These are phyloP conservation scores for Pachliopta kotzebuea DNA, from an alignment of 2,888 invertebrate species.

Conservation along the genomic window DNA sequence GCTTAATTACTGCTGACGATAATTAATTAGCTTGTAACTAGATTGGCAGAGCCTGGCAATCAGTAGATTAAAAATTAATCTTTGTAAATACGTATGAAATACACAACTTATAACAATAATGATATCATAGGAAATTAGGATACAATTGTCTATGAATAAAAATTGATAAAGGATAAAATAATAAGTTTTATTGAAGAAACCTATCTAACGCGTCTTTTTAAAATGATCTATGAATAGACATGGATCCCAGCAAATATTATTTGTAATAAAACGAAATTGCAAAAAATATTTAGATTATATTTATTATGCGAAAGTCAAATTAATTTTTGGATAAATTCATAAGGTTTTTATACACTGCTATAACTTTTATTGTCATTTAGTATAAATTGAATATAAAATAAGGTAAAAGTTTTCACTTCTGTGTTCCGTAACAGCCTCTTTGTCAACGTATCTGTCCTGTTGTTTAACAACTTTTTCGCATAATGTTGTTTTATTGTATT, in stretches of 20 bases:
- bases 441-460: neutral
- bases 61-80: too few relatives aligned
- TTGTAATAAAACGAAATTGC: neutral
- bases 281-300: neutral
- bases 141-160: too few relatives aligned
- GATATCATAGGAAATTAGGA: too few relatives aligned
- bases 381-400: neutral
- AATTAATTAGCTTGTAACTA: too few relatives aligned
- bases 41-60: too few relatives aligned
- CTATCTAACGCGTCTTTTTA: too few relatives aligned
- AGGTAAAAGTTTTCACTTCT: neutral
- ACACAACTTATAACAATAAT: too few relatives aligned
- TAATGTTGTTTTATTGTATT: neutral
- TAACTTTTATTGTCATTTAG: neutral
- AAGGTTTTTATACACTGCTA: neutral
- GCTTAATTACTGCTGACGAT: too few relatives aligned
- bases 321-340: neutral
- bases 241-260: neutral
- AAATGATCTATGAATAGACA: too few relatives aligned
- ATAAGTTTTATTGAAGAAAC: too few relatives aligned
- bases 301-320: neutral
- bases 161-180: too few relatives aligned
- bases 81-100: too few relatives aligned
- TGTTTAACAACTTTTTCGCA: neutral
- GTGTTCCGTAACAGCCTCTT: neutral